Base-by-base conservation (phyloP, 1,140 invertebrate genomes). In the Nixonia krombeini region DNA sequence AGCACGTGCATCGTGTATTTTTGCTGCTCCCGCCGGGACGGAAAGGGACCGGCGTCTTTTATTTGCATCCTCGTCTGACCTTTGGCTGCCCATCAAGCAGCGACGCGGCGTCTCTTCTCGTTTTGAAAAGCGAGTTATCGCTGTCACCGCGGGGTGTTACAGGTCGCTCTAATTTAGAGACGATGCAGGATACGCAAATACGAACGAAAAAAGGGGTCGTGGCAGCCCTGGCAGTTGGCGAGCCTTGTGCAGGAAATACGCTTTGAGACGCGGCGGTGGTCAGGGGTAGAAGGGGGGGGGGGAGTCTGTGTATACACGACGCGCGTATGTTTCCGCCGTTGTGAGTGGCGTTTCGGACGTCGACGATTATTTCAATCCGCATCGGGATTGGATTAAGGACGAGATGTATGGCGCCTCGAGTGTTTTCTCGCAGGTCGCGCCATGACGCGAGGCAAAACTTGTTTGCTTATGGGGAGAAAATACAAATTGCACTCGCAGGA, bases 121-220 rank as follows among this genome's bases (percentile, higher is more conserved):
- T n/a, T n/a, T 33, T 37, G 29, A 68, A 53, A 53, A 52, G 49
- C 66, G 31, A 72, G 64, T 72, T 73, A 72, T 67, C 67, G 63
- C 52, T 72, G 67, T 72, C 67, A 70, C 68, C 70, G 52, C 44
- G 12, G 33, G 51, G 13, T 26, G 28, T 44, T n/a, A 35, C 21
- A 33, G 33, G 46, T 31, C 31, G 23, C 17, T 50, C 46, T 50
- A 35, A 50, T 50, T 50, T 50, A 10, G 23, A 26, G 46, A 23
- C 46, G 17, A 26, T 33, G 46, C 46, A 50, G 15, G 28, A 10
- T 28, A 44, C 15, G 10, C 9, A 33, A 37, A 49, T 13, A 38
- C 12, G 10, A n/a, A n/a, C 21, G 13, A 25, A 25, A 15, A 7
- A 15, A 28, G 16, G 28, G 6, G 21, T 6, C 2, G 2, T 6